Base-by-base conservation (phyloP, 2,113 vertebrate species). In the Mionectes macconnelli region DNA sequence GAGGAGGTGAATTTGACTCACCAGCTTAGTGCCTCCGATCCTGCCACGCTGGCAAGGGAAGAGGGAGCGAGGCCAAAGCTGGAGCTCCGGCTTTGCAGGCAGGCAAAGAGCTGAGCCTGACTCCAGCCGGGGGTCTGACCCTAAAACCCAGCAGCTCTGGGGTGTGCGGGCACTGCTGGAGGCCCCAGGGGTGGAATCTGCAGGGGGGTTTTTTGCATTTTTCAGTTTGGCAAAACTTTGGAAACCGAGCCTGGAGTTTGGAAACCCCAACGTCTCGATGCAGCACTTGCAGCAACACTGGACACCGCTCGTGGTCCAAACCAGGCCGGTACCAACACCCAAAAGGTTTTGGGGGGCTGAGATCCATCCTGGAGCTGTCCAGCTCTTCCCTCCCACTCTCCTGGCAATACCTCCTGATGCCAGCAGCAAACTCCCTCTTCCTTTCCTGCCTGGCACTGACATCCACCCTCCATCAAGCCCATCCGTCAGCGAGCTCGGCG, bases 221-320 rank as follows among this genome's bases (percentile, higher is more conserved):
- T 45, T 16, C 3, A 1, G 3, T 66, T 67, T 56, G 31, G 21
- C 9, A 21, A 15, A 87, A 33, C 18, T 28, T n/a, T 5, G 9
- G 21, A 37, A 59, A 35, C 21, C 0, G 22, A 52, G 20, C 27
- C 18, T 5, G 52, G 63, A 18, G 8, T 12, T 52, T 15, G 14
- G 27, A 30, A 42, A 81, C 25, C 57, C 42, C 53, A 4, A 6
- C 0, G 1, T 27, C 55, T n/a, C 1, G 2, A 20, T 18, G 35
- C 50, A 1, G 24, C 6, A 0, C 5, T 28, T 30, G 28, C n/a
- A 17, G 3, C 4, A 2, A 18, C 4, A 22, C 23, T 3, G 2
- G 3, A 3, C 12, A 1, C 22, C 8, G 10, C 9, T 1, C 1
- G 0, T 1, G 27, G 59, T 28, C 63, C 12, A 6, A 10, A 37